phyloP scores from a whole-genome alignment of 2,113 vertebrate species.

The Aplodontia rufa region DNA sequence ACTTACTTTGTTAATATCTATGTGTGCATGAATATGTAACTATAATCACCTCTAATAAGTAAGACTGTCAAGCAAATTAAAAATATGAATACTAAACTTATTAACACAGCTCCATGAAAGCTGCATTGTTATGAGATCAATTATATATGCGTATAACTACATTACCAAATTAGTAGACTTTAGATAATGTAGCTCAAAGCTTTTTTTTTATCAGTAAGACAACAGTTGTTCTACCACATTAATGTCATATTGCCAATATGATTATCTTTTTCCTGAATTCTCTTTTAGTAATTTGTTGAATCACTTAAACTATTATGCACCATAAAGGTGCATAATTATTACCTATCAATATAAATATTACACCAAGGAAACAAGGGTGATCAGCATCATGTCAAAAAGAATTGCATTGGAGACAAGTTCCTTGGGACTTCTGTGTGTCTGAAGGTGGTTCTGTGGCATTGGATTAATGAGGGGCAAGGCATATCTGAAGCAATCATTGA shows the following conservation, averaged over 20 bases:
- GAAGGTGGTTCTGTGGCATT: neutral
- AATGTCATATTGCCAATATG: neutral
- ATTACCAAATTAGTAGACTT: constrained; percentile 1
- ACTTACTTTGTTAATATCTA: too few species aligned
- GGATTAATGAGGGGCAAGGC: neutral
- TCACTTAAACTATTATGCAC: neutral
- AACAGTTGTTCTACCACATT: neutral
- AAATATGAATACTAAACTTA: constrained; percentile 12
- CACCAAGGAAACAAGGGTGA: neutral
- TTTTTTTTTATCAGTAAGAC: neutral
- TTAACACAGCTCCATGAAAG: neutral
- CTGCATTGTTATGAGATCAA: neutral
- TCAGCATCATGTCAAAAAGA: neutral
- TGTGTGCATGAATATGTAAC: too few species aligned
- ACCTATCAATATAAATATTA: neutral
- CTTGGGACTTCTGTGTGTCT: neutral
- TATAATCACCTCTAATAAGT: too few species aligned
- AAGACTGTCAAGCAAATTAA: too few species aligned
- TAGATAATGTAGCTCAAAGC: neutral
- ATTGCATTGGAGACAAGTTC: neutral
- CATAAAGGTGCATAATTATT: neutral
- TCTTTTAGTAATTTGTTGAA: neutral
- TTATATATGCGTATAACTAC: neutral
- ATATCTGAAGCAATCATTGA: neutral
- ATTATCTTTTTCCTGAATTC: neutral